phyloP scores from a whole-genome alignment of 1,140 invertebrate species.

The Neodiprion virginianus region DNA sequence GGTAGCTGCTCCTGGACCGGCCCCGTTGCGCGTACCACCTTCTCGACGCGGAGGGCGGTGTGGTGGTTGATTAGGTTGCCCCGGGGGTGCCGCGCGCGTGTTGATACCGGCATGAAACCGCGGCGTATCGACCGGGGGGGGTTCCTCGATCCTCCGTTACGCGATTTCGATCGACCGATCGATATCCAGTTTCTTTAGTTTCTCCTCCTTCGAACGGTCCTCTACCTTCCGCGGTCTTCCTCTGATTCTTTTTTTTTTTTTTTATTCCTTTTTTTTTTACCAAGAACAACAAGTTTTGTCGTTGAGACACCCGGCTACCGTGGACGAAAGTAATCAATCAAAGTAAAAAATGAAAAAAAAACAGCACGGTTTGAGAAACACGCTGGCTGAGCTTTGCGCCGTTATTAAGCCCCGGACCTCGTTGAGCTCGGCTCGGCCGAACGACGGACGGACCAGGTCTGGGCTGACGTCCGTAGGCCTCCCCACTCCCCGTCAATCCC shows the following conservation, averaged over 20 bases:
- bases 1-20: slow-evolving; percentile 3
- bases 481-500: slow-evolving; percentile 28
- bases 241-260: too few species aligned
- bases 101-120: not conserved
- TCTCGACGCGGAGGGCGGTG: not conserved
- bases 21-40: slow-evolving; percentile 6
- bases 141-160: too few species aligned
- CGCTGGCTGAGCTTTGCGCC: too few species aligned
- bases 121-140: too few species aligned
- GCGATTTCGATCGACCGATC: not conserved
- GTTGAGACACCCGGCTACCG: too few species aligned
- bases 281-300: too few species aligned
- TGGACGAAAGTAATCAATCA: too few species aligned
- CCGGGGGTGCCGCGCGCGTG: not conserved
- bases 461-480: slow-evolving; percentile 51
- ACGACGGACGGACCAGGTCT: slow-evolving; percentile 46
- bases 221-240: too few species aligned
- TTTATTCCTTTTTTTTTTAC: too few species aligned
- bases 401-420: too few species aligned
- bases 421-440: not conserved
- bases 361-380: too few species aligned
- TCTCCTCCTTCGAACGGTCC: not conserved
- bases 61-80: not conserved
- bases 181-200: not conserved
- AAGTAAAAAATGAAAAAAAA: not conserved